Evolutionary conservation across 2,113 vertebrate genomes (phyloP).

Genomic region (Neolamprologus tretocephalus): DNA sequence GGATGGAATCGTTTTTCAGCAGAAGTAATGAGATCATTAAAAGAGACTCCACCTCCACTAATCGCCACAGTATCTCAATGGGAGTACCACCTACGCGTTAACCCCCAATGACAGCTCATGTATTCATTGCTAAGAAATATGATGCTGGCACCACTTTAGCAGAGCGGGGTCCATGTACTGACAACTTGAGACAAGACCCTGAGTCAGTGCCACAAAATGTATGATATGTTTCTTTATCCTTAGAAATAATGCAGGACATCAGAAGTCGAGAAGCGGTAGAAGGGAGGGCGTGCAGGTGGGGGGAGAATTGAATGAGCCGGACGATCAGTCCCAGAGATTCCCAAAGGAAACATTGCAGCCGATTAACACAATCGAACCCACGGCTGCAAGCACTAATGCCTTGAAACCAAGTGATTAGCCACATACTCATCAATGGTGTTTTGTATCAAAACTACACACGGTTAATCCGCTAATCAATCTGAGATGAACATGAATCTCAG

Average conservation of each 20-base stretch:
- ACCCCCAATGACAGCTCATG: neutral
- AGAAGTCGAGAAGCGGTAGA: neutral
- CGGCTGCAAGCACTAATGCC: neutral
- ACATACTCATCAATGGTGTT: neutral
- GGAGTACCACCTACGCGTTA: neutral
- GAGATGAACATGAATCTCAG: neutral
- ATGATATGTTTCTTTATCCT: neutral
- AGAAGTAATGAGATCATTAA: conserved; percentile 32
- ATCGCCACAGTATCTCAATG: neutral
- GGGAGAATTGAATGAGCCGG: neutral
- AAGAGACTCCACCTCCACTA: neutral
- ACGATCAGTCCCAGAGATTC: conserved; percentile 1
- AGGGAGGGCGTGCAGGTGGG: neutral
- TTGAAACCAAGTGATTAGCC: conserved; percentile 41
- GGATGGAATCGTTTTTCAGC: neutral
- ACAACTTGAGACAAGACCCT: conserved; percentile 4
- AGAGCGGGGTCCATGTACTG: neutral
- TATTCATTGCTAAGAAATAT: neutral
- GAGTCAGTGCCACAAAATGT: neutral
- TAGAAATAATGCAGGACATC: neutral
- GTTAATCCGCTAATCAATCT: conserved; percentile 23
- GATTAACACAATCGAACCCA: conserved; percentile 9
- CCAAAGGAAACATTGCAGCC: conserved; percentile 1
- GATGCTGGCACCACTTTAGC: neutral
- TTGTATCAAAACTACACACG: conserved; percentile 17